These are phyloP conservation scores for Ptiloglossa arizonensis DNA, from an alignment of 1,140 invertebrate genomes.

Conservation along the genomic window DNA sequence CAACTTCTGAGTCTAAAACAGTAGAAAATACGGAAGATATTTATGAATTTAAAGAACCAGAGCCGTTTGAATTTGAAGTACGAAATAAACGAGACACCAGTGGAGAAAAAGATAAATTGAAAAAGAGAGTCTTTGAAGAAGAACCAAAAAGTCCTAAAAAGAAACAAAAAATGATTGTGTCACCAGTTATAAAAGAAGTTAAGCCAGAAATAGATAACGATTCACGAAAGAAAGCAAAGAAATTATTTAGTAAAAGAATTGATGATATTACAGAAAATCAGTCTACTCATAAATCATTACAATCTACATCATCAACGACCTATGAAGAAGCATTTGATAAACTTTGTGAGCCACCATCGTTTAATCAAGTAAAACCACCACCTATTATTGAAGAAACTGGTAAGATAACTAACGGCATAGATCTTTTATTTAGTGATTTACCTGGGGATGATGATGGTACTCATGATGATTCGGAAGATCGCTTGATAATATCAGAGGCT, in stretches of 20 bases:
- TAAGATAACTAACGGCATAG: slow-evolving; percentile 62
- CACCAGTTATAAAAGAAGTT: slow-evolving; percentile 64
- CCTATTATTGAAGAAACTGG: slow-evolving; percentile 34
- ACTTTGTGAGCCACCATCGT: slow-evolving; percentile 77
- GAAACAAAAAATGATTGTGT: slow-evolving; percentile 68
- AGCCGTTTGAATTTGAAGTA: slow-evolving; percentile 91
- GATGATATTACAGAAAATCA: slow-evolving; percentile 62
- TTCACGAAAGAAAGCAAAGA: slow-evolving; percentile 68
- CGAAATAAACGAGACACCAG: slow-evolving; percentile 81
- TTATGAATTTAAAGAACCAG: slow-evolving; percentile 94
- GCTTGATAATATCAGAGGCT: slow-evolving; percentile 83
- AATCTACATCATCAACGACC: slow-evolving; percentile 16
- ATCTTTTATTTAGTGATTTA: slow-evolving; percentile 75
- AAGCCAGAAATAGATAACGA: slow-evolving; percentile 71
- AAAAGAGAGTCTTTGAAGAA: slow-evolving; percentile 78
- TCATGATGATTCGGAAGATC: slow-evolving; percentile 81
- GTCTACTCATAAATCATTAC: slow-evolving; percentile 9
- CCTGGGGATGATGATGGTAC: slow-evolving; percentile 63
- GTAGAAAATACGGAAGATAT: slow-evolving; percentile 85
- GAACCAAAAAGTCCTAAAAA: slow-evolving; percentile 77
- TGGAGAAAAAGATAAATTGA: slow-evolving; percentile 77
- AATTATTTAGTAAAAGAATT: slow-evolving; percentile 66
- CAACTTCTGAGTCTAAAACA: slow-evolving; percentile 65
- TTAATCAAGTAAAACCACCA: slow-evolving; percentile 57
- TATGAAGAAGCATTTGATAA: slow-evolving; percentile 82